Percentiles rank a stretch among this genome's conserved stretches.
phyloP scores from a whole-genome alignment of 2,797 vertebrate genomes.

The Delichon dasypus region DNA sequence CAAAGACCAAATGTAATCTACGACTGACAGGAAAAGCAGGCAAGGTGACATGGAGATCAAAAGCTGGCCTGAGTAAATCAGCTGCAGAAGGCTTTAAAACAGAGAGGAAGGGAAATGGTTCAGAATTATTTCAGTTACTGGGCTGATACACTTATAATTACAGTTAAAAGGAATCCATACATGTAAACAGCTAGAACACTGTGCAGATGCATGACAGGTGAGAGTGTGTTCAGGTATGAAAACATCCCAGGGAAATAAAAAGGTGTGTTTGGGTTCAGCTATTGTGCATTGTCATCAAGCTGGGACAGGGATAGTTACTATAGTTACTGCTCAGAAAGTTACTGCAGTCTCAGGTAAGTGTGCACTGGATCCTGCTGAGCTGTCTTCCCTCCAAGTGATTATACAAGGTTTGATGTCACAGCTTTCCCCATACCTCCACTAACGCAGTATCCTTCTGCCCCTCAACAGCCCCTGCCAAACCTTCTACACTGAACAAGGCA shows the following conservation, averaged over 20 bases:
- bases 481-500: neutral
- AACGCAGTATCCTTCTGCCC: neutral
- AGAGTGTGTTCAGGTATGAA: neutral
- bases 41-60: neutral
- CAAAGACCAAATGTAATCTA: neutral
- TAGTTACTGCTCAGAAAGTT: neutral
- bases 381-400: neutral
- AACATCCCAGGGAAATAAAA: neutral
- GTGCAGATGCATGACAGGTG: neutral
- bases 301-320: neutral
- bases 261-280: neutral
- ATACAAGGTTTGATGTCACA: neutral
- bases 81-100: neutral
- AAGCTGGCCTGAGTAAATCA: neutral
- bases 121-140: neutral
- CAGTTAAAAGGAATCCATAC: neutral
- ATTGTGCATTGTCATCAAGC: neutral
- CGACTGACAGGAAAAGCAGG: neutral
- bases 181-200: neutral
- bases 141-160: neutral
- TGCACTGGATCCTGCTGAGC: neutral
- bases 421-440: neutral
- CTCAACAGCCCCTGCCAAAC: neutral
- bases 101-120: neutral
- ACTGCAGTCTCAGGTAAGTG: neutral